A percentile compares a stretch with the other conserved stretches of the same genome.
These are phyloP conservation scores for Apamea epomidion DNA, from an alignment of 2,888 invertebrate genomes.

Conservation along the genomic window DNA sequence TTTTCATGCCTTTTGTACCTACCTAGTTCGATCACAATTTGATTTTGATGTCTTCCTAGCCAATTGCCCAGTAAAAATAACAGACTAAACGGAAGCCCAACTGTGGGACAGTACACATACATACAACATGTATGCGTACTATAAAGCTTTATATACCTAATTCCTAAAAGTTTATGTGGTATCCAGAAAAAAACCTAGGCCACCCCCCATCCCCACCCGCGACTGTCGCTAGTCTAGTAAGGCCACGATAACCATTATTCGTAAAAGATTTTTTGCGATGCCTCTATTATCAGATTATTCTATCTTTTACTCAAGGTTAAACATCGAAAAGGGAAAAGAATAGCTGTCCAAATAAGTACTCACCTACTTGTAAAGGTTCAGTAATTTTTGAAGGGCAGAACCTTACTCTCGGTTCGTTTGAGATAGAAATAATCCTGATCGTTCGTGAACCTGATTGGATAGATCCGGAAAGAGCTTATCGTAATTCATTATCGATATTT, in stretches of 20 bases:
- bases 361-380: slow-evolving; percentile 41
- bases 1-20: neutral
- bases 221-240: neutral
- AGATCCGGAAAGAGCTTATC: slow-evolving; percentile 46
- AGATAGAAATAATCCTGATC: slow-evolving; percentile 62
- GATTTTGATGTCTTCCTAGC: neutral
- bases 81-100: neutral
- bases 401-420: slow-evolving; percentile 47
- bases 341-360: slow-evolving; percentile 41
- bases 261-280: slow-evolving; percentile 33
- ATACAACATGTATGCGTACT: too few relatives aligned
- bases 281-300: slow-evolving; percentile 47
- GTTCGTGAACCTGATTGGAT: slow-evolving; percentile 53
- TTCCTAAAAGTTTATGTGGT: neutral
- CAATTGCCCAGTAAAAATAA: neutral
- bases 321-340: slow-evolving; percentile 39
- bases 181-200: neutral
- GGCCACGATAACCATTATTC: slow-evolving; percentile 30
- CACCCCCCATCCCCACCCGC: neutral
- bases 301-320: slow-evolving; percentile 43
- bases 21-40: neutral
- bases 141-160: neutral
- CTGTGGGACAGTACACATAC: neutral
- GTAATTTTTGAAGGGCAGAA: slow-evolving; percentile 44
- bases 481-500: slow-evolving; percentile 62